These are phyloP conservation scores for Gymnothorax reevesii DNA, from an alignment of 2,797 vertebrate genomes.

Conservation along the genomic window DNA sequence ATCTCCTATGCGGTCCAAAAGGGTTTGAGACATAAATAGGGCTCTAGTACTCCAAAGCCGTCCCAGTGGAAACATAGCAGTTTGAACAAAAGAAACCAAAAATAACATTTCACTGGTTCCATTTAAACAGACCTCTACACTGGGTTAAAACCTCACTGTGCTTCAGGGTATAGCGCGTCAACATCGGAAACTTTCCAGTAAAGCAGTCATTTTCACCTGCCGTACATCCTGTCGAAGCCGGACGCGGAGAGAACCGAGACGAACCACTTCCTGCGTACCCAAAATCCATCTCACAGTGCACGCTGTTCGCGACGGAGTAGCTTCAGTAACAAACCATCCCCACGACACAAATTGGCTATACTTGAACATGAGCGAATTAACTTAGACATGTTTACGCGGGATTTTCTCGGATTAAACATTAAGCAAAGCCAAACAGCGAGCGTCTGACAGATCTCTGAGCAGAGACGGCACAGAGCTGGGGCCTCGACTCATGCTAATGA, in stretches of 20 bases:
- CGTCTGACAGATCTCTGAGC: background rate
- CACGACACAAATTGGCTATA: background rate
- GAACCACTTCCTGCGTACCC: conserved; percentile 35
- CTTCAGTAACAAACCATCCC: background rate
- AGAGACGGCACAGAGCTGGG: background rate
- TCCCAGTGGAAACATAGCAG: background rate
- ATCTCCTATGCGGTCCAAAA: background rate
- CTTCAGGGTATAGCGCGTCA: background rate
- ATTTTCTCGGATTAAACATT: background rate
- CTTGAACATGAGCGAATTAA: background rate
- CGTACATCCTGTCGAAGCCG: conserved; percentile 14
- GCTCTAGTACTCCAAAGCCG: background rate
- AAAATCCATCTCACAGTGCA: background rate
- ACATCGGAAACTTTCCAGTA: conserved; percentile 51
- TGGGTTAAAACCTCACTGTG: background rate
- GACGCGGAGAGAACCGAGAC: background rate
- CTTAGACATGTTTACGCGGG: background rate
- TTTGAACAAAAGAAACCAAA: background rate
- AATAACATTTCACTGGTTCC: too few relatives aligned
- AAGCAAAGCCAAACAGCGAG: background rate
- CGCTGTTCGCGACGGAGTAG: background rate
- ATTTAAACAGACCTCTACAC: background rate
- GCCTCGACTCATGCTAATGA: background rate
- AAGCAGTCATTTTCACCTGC: conserved; percentile 35
- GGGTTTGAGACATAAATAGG: background rate